Percentiles rank a stretch among this genome's conserved stretches.
phyloP scores from a whole-genome alignment of 1,140 invertebrate species.

The Aethina tumida region DNA sequence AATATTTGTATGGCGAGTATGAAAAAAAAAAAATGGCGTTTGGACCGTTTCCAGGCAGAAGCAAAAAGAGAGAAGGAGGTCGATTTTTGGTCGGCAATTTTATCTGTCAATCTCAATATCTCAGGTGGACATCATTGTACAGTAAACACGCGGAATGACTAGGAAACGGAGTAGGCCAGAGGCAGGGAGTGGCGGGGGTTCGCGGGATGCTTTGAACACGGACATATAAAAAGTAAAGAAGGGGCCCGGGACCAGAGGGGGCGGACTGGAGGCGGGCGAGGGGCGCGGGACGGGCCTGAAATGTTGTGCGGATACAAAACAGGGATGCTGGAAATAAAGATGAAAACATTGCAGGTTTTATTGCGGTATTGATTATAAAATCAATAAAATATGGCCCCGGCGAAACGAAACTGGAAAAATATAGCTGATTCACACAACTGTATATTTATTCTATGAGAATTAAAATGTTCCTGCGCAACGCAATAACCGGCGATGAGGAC shows the following conservation, averaged over 20 bases:
- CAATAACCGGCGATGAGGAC: conserved; percentile 24
- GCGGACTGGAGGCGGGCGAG: conserved; percentile 6
- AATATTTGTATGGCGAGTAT: too few relatives aligned
- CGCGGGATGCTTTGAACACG: too few relatives aligned
- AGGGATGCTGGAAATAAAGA: conserved; percentile 35
- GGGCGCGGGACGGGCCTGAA: conserved; percentile 7
- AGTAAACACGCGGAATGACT: too few relatives aligned
- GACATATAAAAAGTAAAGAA: conserved; percentile 14
- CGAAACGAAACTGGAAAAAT: conserved; percentile 34
- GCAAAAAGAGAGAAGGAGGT: too few relatives aligned
- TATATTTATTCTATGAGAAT: conserved; percentile 32
- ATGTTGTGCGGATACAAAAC: conserved; percentile 17
- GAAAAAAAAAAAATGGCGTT: too few relatives aligned
- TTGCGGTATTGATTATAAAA: conserved; percentile 41
- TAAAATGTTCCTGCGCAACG: conserved; percentile 35
- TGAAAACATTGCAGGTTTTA: conserved; percentile 41
- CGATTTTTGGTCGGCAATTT: too few relatives aligned
- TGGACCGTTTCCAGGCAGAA: too few relatives aligned
- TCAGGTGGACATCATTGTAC: too few relatives aligned
- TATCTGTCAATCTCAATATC: too few relatives aligned
- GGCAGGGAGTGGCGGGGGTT: too few relatives aligned
- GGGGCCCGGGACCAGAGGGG: conserved; percentile 4
- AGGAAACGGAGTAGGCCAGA: too few relatives aligned
- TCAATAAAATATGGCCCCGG: conserved; percentile 38
- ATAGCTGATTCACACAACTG: conserved; percentile 33